These are phyloP conservation scores for Cantharis rustica DNA, from an alignment of 2,888 invertebrate genomes.

Conservation along the genomic window DNA sequence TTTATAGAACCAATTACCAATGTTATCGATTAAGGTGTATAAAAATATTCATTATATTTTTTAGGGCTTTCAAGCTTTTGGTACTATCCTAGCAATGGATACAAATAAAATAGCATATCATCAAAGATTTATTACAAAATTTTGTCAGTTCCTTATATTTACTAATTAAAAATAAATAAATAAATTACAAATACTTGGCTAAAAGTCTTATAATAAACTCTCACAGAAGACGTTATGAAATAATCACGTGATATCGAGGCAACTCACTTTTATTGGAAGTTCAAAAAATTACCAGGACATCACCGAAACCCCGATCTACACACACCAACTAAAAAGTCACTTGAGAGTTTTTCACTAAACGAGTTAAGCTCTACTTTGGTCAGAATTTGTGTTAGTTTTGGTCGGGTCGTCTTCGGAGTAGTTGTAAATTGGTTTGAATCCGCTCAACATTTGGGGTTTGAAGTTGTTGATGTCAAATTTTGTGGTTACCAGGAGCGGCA, in stretches of 20 bases:
- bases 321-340: neutral
- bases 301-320: neutral
- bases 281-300: neutral
- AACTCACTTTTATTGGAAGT: neutral
- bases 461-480: constrained; percentile 69
- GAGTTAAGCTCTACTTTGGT: neutral
- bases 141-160: neutral
- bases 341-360: neutral
- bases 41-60: no score
- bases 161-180: neutral
- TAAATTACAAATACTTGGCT: neutral
- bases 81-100: no score
- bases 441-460: constrained; percentile 70
- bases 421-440: constrained; percentile 71
- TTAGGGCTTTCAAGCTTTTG: no score
- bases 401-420: constrained; percentile 42
- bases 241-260: neutral
- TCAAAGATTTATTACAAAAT: neutral
- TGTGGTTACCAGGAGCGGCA: constrained; percentile 52
- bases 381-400: neutral
- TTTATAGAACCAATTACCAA: neutral
- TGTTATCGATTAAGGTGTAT: neutral
- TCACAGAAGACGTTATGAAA: neutral
- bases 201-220: neutral
- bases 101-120: neutral